phyloP scores from a whole-genome alignment of 1,140 invertebrate genomes.

The Onthophagus taurus region DNA sequence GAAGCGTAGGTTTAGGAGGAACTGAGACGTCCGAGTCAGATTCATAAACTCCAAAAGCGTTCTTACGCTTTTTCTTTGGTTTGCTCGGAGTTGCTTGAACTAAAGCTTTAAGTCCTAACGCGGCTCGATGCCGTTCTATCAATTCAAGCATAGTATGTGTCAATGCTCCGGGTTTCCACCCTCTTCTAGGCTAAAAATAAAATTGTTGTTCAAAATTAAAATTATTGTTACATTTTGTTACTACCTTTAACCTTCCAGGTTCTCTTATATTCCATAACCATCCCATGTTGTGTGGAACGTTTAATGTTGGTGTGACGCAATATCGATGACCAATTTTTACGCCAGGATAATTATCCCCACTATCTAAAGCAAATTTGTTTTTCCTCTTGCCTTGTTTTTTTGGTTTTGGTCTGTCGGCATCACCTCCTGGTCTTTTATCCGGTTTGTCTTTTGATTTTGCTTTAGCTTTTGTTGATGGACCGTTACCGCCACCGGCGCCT shows the following conservation, averaged over 20 bases:
- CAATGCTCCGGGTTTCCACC: conserved; percentile 46
- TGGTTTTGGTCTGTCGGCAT: too few species aligned
- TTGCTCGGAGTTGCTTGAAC: conserved; percentile 34
- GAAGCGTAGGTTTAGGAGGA: conserved; percentile 42
- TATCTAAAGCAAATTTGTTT: conserved; percentile 28
- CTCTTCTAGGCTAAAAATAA: conserved; percentile 38
- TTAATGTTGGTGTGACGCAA: conserved; percentile 36
- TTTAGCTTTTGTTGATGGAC: background rate
- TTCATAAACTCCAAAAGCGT: conserved; percentile 16
- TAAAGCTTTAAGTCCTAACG: conserved; percentile 28
- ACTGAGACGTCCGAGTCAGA: conserved; percentile 34
- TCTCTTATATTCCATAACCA: conserved; percentile 44
- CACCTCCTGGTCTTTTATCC: too few species aligned
- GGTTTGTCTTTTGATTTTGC: background rate
- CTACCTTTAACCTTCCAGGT: conserved; percentile 23
- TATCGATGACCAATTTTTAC: conserved; percentile 42
- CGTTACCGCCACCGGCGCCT: background rate
- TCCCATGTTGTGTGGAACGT: conserved; percentile 46
- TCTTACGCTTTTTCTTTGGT: conserved; percentile 16
- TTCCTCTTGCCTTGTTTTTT: conserved; percentile 14
- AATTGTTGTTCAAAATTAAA: background rate
- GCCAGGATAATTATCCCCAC: conserved; percentile 37
- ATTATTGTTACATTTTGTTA: background rate
- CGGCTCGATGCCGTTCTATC: conserved; percentile 40
- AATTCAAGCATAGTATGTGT: conserved; percentile 41